Percentiles rank a stretch among this genome's conserved stretches.
Evolutionary conservation across 2,113 vertebrate genomes (phyloP).

Genomic region (Delphinus delphis): DNA sequence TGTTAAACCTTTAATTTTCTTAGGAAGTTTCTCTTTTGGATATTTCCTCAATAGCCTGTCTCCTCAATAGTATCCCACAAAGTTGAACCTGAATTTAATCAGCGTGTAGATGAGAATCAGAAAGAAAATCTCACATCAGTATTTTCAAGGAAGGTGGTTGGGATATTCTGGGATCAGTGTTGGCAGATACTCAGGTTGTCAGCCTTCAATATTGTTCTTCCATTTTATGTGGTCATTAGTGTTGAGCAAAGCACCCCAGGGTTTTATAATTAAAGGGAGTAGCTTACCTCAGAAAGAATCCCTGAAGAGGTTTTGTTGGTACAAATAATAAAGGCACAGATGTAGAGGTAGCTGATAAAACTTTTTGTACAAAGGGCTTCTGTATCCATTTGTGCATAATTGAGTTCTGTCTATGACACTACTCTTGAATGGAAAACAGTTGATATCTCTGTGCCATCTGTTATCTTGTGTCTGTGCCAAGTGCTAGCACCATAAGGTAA

Average conservation of each 20-base stretch:
- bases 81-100: conserved; percentile 15
- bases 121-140: not conserved
- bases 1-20: not conserved
- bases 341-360: not conserved
- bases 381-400: conserved; percentile 37
- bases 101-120: not conserved
- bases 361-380: not conserved
- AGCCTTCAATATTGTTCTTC: not conserved
- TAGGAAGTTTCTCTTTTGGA: not conserved
- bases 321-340: conserved; percentile 51
- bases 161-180: not conserved
- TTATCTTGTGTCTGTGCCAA: conserved; percentile 36
- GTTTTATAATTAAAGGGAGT: conserved; percentile 47
- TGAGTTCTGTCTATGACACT: conserved; percentile 5
- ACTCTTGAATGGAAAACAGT: conserved; percentile 45
- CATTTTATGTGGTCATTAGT: conserved; percentile 33
- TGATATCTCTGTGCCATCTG: conserved; percentile 50
- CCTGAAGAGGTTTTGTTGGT: conserved; percentile 39
- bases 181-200: not conserved
- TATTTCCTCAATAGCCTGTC: not conserved
- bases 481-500: not conserved
- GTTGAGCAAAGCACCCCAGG: not conserved
- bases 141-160: not conserved
- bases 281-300: conserved; percentile 22
- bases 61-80: not conserved